Evolutionary conservation across 2,888 invertebrate genomes (phyloP), one percentile per base, ranked within the genome.

Genomic region (Podabrus alpinus): DNA sequence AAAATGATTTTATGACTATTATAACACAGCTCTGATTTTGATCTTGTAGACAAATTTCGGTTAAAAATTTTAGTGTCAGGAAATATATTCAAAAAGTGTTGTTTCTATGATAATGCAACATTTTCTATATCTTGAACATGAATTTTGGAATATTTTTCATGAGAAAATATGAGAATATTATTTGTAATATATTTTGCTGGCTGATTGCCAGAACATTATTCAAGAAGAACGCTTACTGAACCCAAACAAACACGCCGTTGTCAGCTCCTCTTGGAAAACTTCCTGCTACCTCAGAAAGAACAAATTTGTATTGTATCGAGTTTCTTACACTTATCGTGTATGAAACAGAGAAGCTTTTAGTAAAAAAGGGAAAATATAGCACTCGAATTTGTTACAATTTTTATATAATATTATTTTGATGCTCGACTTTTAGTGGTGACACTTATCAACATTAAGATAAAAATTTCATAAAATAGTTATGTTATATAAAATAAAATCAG

Each of bases 301-400:
- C 66, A 71, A 69, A 71, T 71, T 71, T 71, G 64, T 71, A 64
- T 71, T 71, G 64, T 71, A 71, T 71, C 70, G 70, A 71, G 21
- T 66, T 71, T 69, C 66, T 64, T 66, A 59, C 17, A 29, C 64
- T 19, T 64, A 21, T 71, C 59, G 17, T 15, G 70, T 62, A 29
- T 66, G 66, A 59, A 71, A 66, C 70, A 64, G 66, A 25, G 70
- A 71, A 59, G 70, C 70, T 71, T 71, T 71, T 71, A 71, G 70
- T 19, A 45, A 24, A 16, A 66, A 64, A 29, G 15, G 9, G 29
- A 64, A 71, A 59, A 70, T 64, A 64, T 62, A 29, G 15, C 64
- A 45, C 70, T 71, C 45, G 70, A 71, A 45, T 71, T 71, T 71
- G 66, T 62, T 64, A 66, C 64, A 62, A 45, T 45, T 69, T 69